Conservation (phyloP, 1,140 invertebrate genomes). For the Hylaeus anthracinus region DNA sequence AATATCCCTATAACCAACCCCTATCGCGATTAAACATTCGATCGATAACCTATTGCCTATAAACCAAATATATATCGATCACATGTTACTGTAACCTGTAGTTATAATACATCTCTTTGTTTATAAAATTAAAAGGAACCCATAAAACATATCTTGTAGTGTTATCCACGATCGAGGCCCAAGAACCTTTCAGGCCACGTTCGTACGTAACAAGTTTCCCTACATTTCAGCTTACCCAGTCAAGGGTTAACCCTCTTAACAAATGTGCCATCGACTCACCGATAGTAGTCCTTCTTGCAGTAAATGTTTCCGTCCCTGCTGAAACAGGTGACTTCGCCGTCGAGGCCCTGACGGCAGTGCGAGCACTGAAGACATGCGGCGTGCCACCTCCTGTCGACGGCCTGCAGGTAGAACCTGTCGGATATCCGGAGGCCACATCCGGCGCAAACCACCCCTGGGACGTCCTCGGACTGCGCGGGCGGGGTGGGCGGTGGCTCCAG, state of each 20-base stretch:
- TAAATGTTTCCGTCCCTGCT: conserved; percentile 96
- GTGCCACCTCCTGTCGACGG: conserved; percentile 96
- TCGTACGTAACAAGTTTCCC: too few relatives aligned
- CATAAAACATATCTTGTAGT: too few relatives aligned
- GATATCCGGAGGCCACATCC: conserved; percentile 92
- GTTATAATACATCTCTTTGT: too few relatives aligned
- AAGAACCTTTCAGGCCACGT: too few relatives aligned
- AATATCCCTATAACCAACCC: too few relatives aligned
- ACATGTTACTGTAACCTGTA: too few relatives aligned
- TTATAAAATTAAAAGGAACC: too few relatives aligned
- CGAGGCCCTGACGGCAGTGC: conserved; percentile 93
- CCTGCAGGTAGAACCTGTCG: conserved; percentile 95
- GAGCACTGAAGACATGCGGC: conserved; percentile 94
- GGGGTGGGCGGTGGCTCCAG: conserved; percentile 81
- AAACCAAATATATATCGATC: too few relatives aligned
- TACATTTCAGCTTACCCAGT: not conserved
- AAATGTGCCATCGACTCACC: conserved; percentile 84
- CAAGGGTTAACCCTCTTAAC: conserved; percentile 3
- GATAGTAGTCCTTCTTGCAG: conserved; percentile 98
- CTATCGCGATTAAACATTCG: too few relatives aligned
- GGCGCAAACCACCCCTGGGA: conserved; percentile 85
- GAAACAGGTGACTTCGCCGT: conserved; percentile 96
- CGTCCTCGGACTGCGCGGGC: conserved; percentile 78
- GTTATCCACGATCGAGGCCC: too few relatives aligned
- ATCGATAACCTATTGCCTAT: too few relatives aligned